A percentile compares a stretch with the other conserved stretches of the same genome.
Conservation (phyloP, 2,797 vertebrate genomes). For the Nyctalus aviator region DNA sequence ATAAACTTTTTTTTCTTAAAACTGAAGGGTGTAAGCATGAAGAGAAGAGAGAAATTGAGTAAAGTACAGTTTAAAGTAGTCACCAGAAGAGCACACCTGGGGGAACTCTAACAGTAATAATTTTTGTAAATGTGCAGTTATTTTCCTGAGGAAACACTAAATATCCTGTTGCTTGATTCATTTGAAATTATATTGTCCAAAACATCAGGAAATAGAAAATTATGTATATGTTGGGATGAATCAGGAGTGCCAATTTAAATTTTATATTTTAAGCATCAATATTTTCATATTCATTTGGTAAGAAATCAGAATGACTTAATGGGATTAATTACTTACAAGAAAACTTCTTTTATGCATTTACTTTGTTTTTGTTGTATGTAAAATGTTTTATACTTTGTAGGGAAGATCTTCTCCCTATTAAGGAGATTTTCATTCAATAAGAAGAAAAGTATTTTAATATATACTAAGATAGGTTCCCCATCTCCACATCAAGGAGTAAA, state of each 20-base stretch:
- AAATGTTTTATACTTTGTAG: background rate
- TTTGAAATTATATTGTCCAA: conserved; percentile 50
- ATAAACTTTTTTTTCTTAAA: background rate
- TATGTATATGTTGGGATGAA: background rate
- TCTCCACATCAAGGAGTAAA: background rate
- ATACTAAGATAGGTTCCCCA: background rate
- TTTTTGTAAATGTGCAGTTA: background rate
- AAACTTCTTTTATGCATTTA: background rate
- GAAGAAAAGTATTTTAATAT: conserved; percentile 17
- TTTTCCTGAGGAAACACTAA: background rate
- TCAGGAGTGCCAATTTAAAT: background rate
- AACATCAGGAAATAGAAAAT: conserved; percentile 41
- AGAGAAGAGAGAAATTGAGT: background rate
- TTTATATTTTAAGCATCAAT: conserved; percentile 41
- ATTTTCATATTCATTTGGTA: conserved; percentile 18
- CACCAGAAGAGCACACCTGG: background rate
- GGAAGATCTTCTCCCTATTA: background rate
- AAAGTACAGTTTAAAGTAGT: background rate
- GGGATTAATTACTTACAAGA: background rate
- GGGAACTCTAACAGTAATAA: background rate
- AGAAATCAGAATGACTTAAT: conserved; percentile 44
- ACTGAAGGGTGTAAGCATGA: background rate
- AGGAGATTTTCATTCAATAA: background rate
- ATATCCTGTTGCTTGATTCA: background rate
- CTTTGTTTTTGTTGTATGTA: conserved; percentile 33